Conservation (phyloP, 2,113 vertebrate genomes). For the Epinephelus cyanopodus region DNA sequence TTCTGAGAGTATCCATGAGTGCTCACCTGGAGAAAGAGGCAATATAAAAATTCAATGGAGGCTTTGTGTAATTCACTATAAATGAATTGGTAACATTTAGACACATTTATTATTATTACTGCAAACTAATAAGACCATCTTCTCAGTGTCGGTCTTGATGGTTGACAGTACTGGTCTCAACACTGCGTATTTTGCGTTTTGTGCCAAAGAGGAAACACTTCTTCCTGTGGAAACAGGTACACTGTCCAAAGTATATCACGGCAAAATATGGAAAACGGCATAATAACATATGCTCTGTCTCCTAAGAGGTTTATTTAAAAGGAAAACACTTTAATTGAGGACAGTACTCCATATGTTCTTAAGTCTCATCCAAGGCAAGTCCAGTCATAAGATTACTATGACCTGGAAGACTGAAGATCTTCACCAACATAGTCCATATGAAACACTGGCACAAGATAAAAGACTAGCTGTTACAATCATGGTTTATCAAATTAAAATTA, state of each 20-base stretch:
- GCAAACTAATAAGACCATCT: not conserved
- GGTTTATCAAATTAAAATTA: not conserved
- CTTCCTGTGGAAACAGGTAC: not conserved
- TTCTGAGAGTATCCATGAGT: slow-evolving; percentile 97
- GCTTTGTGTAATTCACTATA: not conserved
- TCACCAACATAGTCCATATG: no score
- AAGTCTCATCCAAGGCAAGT: no score
- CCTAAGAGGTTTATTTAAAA: not conserved
- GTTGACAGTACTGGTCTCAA: not conserved
- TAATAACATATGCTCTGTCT: not conserved
- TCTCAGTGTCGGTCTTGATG: not conserved
- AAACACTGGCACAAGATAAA: not conserved
- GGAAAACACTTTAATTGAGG: not conserved
- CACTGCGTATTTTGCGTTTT: not conserved
- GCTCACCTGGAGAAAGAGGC: slow-evolving; percentile 86
- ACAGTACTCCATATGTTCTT: not conserved
- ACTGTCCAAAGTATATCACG: not conserved
- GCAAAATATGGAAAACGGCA: not conserved
- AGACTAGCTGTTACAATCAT: not conserved
- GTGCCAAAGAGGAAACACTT: not conserved
- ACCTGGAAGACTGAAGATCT: no score
- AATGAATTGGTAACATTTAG: not conserved
- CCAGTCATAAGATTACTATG: no score
- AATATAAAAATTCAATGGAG: not conserved
- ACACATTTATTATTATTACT: not conserved